Percentiles rank a stretch among this genome's conserved stretches.
Conservation (phyloP, 1,140 invertebrate species). For the Trichogramma pretiosum region DNA sequence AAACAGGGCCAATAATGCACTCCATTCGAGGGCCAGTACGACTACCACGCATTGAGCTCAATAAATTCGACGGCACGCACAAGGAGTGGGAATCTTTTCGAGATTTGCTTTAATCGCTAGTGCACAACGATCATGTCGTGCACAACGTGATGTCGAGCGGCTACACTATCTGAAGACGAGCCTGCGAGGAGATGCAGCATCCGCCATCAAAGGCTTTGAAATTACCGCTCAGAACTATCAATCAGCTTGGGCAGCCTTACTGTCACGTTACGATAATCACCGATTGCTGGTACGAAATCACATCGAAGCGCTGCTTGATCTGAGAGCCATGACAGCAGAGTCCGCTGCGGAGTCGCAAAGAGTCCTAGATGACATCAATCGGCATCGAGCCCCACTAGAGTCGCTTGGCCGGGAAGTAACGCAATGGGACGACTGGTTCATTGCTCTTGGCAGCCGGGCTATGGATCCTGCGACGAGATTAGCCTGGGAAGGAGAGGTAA, state of each 20-base stretch:
- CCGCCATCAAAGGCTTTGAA: background rate
- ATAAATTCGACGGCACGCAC: no score
- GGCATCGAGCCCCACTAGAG: background rate
- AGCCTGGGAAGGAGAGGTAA: no score
- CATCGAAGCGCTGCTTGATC: no score
- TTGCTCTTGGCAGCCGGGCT: no score
- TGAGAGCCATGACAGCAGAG: no score
- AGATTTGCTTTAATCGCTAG: no score
- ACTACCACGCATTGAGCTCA: no score
- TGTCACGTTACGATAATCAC: background rate
- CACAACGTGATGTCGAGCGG: conserved; percentile 4
- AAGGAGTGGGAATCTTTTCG: no score
- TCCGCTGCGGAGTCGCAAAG: background rate
- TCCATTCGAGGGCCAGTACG: no score
- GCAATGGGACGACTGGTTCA: background rate
- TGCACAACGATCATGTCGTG: no score
- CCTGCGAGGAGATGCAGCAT: conserved; percentile 1
- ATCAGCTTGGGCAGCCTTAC: background rate
- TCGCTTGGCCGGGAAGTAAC: background rate
- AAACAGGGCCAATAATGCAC: no score
- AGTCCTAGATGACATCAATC: background rate
- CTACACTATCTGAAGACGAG: background rate
- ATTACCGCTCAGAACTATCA: background rate
- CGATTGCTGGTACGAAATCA: background rate
- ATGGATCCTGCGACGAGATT: no score